Evolutionary conservation across 2,113 vertebrate genomes (phyloP).

Genomic region (Aramus guarauna): DNA sequence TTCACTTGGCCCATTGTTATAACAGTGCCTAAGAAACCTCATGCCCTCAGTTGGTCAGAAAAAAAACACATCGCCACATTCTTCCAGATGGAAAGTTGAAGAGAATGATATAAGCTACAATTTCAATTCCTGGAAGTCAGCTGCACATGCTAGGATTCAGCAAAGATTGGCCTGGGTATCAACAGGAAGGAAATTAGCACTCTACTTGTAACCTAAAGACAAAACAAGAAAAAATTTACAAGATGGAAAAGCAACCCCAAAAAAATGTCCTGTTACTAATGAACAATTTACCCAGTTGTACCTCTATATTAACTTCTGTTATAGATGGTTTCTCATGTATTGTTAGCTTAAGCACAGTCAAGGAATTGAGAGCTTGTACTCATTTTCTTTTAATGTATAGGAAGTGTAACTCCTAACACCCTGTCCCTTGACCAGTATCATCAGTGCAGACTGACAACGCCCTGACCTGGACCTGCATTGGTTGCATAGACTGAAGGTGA

Average conservation of each 20-base stretch:
- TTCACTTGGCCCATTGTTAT: not conserved
- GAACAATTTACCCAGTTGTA: not conserved
- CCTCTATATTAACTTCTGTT: not conserved
- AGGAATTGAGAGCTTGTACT: not conserved
- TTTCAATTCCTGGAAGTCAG: not conserved
- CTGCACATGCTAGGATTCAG: not conserved
- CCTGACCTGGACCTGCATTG: not conserved
- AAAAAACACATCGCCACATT: not conserved
- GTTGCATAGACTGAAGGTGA: fast-evolving
- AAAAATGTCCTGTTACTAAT: not conserved
- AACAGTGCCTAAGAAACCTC: not conserved
- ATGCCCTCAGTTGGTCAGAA: not conserved
- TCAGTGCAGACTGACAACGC: not conserved
- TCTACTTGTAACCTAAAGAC: not conserved
- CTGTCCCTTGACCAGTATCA: not conserved
- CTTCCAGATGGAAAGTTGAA: not conserved
- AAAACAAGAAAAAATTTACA: not conserved
- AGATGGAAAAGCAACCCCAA: not conserved
- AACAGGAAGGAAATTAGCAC: not conserved
- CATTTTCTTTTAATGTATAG: not conserved
- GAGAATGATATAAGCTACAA: not conserved
- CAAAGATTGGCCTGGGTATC: not conserved
- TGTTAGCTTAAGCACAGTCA: not conserved
- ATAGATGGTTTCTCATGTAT: not conserved
- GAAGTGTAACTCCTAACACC: not conserved